phyloP scores from a whole-genome alignment of 2,113 vertebrate genomes.

The Peromyscus californicus region DNA sequence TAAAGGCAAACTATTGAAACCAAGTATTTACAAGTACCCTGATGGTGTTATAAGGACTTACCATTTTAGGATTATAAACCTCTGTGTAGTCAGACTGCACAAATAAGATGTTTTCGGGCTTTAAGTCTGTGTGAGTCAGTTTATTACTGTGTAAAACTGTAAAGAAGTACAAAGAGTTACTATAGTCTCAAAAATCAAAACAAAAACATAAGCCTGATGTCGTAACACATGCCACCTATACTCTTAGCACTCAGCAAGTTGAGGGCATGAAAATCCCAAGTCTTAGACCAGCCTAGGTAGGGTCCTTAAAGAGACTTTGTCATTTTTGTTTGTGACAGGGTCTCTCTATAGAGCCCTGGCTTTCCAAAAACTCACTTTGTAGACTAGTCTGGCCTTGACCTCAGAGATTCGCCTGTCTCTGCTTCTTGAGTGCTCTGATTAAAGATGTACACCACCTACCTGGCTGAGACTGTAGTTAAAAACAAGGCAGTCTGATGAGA shows the following conservation, averaged over 20 bases:
- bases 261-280: neutral
- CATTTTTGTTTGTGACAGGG: neutral
- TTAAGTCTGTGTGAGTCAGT: slow-evolving; percentile 95
- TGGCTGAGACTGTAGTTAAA: neutral
- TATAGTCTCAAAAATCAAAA: neutral
- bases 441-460: neutral
- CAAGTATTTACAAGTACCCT: neutral
- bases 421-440: neutral
- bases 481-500: neutral
- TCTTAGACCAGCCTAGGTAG: neutral
- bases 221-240: neutral
- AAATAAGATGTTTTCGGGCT: slow-evolving; percentile 96
- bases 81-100: slow-evolving; percentile 91
- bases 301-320: neutral
- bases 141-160: slow-evolving; percentile 94
- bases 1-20: neutral
- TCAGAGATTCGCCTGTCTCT: neutral
- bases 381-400: neutral
- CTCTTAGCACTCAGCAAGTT: neutral
- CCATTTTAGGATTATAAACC: slow-evolving; percentile 91
- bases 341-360: neutral
- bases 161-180: neutral
- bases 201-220: neutral
- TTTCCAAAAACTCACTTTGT: neutral
- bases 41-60: slow-evolving; percentile 70